Conservation (phyloP, 2,797 vertebrate genomes). For the Crenuchus spilurus region DNA sequence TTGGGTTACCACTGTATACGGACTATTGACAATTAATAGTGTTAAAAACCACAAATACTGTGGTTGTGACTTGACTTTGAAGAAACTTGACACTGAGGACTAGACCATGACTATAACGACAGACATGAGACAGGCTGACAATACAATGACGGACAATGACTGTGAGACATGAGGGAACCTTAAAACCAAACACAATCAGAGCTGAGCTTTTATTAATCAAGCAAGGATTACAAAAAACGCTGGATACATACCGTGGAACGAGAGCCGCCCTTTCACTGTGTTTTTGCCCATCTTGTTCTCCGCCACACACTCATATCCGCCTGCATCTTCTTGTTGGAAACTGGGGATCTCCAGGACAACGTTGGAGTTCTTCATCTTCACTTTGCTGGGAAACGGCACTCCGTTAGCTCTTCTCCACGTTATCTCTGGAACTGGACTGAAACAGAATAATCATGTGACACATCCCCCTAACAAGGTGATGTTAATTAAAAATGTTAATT, state of each 20-base stretch:
- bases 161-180: too few species aligned
- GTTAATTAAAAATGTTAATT: not conserved
- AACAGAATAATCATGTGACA: slow-evolving; percentile 12
- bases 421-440: slow-evolving; percentile 92
- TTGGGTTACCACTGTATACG: too few species aligned
- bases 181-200: too few species aligned
- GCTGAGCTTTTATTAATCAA: too few species aligned
- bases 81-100: too few species aligned
- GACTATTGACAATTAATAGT: too few species aligned
- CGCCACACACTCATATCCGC: slow-evolving; percentile 91
- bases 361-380: slow-evolving; percentile 88
- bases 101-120: too few species aligned
- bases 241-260: slow-evolving; percentile 78
- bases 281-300: slow-evolving; percentile 95
- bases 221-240: too few species aligned
- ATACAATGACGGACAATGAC: too few species aligned
- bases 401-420: slow-evolving; percentile 82
- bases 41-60: too few species aligned
- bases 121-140: too few species aligned
- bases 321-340: slow-evolving; percentile 93
- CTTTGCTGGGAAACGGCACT: slow-evolving; percentile 84
- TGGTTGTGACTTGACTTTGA: too few species aligned
- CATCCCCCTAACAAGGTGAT: not conserved
- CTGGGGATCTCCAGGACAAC: slow-evolving; percentile 92
- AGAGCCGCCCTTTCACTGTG: slow-evolving; percentile 86